These are phyloP conservation scores for Prenolepis imparis DNA, from an alignment of 2,888 invertebrate genomes.

Conservation along the genomic window DNA sequence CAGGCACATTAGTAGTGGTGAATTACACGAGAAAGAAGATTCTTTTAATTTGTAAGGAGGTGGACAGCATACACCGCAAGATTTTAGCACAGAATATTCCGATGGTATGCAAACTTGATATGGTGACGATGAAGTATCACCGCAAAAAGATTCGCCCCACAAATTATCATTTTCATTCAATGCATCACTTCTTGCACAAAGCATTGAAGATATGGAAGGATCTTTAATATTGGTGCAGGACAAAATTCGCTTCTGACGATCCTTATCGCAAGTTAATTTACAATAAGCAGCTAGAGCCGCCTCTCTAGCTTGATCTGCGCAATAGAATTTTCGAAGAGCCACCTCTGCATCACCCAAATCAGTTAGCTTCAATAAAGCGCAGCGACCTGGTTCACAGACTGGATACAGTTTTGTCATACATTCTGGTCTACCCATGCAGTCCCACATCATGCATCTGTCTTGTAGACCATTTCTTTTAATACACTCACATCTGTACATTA, in stretches of 20 bases:
- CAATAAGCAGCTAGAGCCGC: slow-evolving; percentile 81
- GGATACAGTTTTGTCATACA: slow-evolving; percentile 84
- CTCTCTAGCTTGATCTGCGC: slow-evolving; percentile 79
- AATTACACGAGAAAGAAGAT: slow-evolving; percentile 81
- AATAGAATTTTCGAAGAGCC: slow-evolving; percentile 78
- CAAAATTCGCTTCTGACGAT: neutral
- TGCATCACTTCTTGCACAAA: slow-evolving; percentile 17
- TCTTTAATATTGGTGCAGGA: slow-evolving; percentile 42
- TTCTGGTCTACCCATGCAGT: slow-evolving; percentile 84
- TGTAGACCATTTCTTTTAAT: slow-evolving; percentile 85
- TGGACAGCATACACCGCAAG: slow-evolving; percentile 46
- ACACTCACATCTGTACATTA: slow-evolving; percentile 84
- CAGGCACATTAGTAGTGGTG: slow-evolving; percentile 74
- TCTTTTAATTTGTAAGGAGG: slow-evolving; percentile 75
- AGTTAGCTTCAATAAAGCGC: slow-evolving; percentile 81
- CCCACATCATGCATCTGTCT: slow-evolving; percentile 83
- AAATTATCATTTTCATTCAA: neutral
- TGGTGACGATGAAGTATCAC: slow-evolving; percentile 3
- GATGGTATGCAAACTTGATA: slow-evolving; percentile 38
- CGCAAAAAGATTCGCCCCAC: slow-evolving; percentile 39
- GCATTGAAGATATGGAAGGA: slow-evolving; percentile 37
- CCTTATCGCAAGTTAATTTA: slow-evolving; percentile 67
- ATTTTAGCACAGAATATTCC: slow-evolving; percentile 26
- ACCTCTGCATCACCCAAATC: slow-evolving; percentile 80
- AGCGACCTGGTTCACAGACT: slow-evolving; percentile 82